Conservation (phyloP, 2,113 vertebrate species). For the Rattus rattus region DNA sequence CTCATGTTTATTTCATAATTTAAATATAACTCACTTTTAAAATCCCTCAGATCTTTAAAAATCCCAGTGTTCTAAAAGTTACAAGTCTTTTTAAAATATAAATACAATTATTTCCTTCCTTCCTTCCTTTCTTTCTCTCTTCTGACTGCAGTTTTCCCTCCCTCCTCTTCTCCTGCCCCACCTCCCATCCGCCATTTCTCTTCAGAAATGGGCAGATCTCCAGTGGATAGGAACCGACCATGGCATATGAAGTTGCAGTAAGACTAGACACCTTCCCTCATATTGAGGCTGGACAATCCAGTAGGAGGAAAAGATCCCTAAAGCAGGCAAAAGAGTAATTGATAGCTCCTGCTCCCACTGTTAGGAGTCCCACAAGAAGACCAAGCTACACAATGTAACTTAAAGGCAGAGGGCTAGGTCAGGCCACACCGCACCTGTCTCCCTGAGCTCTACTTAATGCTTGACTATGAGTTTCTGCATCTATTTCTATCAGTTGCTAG, state of each 20-base stretch:
- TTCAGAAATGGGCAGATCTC: neutral
- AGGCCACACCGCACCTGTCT: neutral
- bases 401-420: neutral
- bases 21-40: neutral
- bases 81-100: neutral
- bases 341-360: neutral
- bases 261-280: neutral
- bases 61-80: neutral
- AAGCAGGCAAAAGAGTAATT: neutral
- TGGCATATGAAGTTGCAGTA: neutral
- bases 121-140: neutral
- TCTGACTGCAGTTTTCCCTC: neutral
- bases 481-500: neutral
- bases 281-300: neutral
- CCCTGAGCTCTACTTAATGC: too few species aligned
- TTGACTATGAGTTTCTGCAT: too few species aligned
- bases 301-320: neutral
- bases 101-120: neutral
- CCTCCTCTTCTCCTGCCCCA: neutral
- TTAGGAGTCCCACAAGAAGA: neutral
- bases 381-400: neutral
- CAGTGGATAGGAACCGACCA: neutral
- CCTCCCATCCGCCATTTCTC: neutral
- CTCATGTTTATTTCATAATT: neutral
- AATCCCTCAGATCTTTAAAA: neutral